These are phyloP conservation scores for Malurus splendens DNA, from an alignment of 2,797 vertebrate species.

Conservation along the genomic window DNA sequence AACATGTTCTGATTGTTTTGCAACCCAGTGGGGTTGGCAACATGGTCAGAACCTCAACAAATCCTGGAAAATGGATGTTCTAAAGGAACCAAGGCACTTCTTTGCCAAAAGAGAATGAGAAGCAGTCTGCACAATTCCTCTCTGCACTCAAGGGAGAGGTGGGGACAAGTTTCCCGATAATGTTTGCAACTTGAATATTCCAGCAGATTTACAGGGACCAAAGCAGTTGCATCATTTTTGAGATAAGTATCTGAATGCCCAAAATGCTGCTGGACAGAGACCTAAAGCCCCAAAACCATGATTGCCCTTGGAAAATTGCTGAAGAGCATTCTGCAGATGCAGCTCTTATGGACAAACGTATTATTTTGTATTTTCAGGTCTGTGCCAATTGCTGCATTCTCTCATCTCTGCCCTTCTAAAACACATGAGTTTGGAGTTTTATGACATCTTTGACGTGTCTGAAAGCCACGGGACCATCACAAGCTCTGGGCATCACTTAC, in stretches of 20 bases:
- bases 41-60: neutral
- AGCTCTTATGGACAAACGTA: neutral
- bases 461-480: neutral
- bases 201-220: neutral
- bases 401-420: neutral
- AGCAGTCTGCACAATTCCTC: neutral
- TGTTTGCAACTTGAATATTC: neutral
- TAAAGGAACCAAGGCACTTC: neutral
- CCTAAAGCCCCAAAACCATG: neutral
- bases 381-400: neutral
- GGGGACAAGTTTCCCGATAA: neutral
- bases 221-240: neutral
- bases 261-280: neutral
- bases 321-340: neutral
- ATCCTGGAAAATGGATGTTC: neutral
- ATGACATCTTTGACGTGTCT: neutral
- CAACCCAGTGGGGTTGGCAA: neutral
- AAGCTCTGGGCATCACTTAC: neutral
- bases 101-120: neutral
- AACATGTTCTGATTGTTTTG: neutral
- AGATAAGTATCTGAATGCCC: neutral
- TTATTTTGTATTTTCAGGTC: neutral
- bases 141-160: neutral
- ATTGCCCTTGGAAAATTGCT: neutral
- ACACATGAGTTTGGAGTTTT: fast-evolving